phyloP scores from a whole-genome alignment of 2,797 vertebrate genomes.

The Scomberomorus guttatus region DNA sequence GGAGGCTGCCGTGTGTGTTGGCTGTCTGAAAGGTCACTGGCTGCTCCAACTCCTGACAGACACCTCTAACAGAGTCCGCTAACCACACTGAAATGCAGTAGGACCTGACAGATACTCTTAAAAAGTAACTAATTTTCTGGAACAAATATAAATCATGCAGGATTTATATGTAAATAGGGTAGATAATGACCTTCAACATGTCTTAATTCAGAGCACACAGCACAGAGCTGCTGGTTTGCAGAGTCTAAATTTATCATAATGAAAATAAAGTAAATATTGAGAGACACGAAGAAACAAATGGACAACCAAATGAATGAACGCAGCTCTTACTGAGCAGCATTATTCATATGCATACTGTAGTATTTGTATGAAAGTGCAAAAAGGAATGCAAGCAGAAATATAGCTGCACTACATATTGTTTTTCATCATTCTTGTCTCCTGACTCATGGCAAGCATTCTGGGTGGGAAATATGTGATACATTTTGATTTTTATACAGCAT shows the following conservation, averaged over 20 bases:
- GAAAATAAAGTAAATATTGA: background rate
- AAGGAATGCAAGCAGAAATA: background rate
- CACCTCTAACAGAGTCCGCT: constrained; percentile 22
- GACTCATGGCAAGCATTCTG: background rate
- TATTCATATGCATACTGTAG: background rate
- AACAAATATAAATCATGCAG: constrained; percentile 23
- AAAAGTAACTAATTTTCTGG: constrained; percentile 25
- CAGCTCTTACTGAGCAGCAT: background rate
- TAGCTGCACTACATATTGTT: background rate
- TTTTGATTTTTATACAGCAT: background rate
- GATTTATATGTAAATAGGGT: constrained; percentile 6
- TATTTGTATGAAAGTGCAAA: background rate
- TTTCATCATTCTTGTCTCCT: background rate
- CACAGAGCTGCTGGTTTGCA: constrained; percentile 4
- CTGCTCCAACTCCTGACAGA: constrained; percentile 41
- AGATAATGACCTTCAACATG: constrained; percentile 41
- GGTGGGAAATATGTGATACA: background rate
- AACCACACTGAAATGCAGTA: constrained; percentile 15
- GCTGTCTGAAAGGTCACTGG: constrained; percentile 71
- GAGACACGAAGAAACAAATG: constrained; percentile 13
- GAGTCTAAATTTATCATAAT: constrained; percentile 25
- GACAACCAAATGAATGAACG: background rate
- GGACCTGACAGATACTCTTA: constrained; percentile 24
- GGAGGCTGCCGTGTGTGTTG: constrained; percentile 50
- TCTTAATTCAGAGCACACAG: background rate